These are phyloP conservation scores for Alces alces DNA, from an alignment of 2,113 vertebrate species.

Conservation along the genomic window DNA sequence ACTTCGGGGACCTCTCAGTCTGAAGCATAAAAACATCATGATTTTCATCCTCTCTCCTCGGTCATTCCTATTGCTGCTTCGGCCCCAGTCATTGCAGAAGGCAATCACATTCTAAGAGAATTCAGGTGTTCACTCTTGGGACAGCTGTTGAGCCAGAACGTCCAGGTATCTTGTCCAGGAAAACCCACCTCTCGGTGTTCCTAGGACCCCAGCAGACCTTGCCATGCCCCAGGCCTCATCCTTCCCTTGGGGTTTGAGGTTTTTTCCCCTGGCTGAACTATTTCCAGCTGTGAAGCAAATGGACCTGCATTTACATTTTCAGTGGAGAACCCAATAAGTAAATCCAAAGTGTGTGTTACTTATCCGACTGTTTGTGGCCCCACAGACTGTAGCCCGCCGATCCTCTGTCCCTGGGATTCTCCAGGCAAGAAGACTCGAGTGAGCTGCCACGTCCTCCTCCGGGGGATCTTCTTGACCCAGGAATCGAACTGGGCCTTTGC, in stretches of 20 bases:
- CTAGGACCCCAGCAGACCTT: not conserved
- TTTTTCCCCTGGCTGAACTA: not conserved
- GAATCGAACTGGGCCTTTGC: not conserved
- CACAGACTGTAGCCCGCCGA: fast-evolving
- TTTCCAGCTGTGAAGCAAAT: conserved; percentile 8
- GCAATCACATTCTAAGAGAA: not conserved
- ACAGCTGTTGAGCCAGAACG: not conserved
- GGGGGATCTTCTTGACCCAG: not conserved
- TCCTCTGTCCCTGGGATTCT: not conserved
- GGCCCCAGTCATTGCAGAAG: not conserved
- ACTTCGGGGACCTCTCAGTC: not conserved
- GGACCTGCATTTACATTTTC: not conserved
- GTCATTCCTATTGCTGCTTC: not conserved
- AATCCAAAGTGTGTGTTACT: not conserved
- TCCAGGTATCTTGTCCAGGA: not conserved
- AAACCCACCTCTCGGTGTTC: not conserved
- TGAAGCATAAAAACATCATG: not conserved
- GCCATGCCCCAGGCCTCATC: not conserved
- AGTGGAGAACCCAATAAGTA: not conserved
- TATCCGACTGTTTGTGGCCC: not conserved
- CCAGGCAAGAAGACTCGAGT: not conserved
- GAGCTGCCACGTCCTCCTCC: not conserved
- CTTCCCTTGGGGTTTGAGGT: not conserved
- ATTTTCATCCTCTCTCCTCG: not conserved
- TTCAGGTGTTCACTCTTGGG: not conserved